Evolutionary conservation across 2,888 invertebrate genomes (phyloP).

Genomic region (Chesias legatella): DNA sequence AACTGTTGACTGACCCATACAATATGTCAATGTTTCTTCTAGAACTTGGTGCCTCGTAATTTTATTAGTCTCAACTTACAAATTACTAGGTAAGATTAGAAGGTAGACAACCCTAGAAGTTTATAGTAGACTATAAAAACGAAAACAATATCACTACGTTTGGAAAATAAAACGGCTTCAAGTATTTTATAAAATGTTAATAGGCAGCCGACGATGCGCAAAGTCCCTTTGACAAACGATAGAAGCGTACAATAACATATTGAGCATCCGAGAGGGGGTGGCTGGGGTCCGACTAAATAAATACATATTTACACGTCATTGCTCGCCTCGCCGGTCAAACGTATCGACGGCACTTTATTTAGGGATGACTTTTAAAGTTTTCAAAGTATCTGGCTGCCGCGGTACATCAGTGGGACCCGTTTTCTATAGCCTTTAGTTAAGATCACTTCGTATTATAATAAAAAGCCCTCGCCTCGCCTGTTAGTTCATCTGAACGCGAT

Average conservation of each 20-base stretch:
- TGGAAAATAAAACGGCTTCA: not conserved
- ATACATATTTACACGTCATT: conserved; percentile 15
- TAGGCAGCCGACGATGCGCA: conserved; percentile 5
- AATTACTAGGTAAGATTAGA: too few species aligned
- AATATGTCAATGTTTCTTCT: too few species aligned
- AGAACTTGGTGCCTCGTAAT: too few species aligned
- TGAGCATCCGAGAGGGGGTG: conserved; percentile 1
- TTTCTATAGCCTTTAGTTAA: too few species aligned
- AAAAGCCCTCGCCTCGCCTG: too few species aligned
- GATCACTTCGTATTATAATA: too few species aligned
- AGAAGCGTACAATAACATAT: conserved; percentile 8
- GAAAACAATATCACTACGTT: not conserved
- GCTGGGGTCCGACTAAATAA: conserved; percentile 2
- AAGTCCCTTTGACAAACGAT: conserved; percentile 14
- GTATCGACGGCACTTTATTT: conserved; percentile 4
- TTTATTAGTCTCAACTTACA: too few species aligned
- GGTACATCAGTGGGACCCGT: not conserved
- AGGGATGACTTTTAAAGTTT: not conserved
- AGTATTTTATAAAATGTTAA: conserved; percentile 8
- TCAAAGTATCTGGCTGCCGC: not conserved
- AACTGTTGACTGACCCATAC: too few species aligned
- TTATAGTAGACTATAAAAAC: not conserved
- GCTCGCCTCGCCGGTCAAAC: conserved; percentile 17
- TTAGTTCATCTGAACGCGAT: too few species aligned
- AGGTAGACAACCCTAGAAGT: too few species aligned